A percentile compares a stretch with the other conserved stretches of the same genome.
These are phyloP conservation scores for Athalia circularis DNA, from an alignment of 2,888 invertebrate species.

Conservation along the genomic window DNA sequence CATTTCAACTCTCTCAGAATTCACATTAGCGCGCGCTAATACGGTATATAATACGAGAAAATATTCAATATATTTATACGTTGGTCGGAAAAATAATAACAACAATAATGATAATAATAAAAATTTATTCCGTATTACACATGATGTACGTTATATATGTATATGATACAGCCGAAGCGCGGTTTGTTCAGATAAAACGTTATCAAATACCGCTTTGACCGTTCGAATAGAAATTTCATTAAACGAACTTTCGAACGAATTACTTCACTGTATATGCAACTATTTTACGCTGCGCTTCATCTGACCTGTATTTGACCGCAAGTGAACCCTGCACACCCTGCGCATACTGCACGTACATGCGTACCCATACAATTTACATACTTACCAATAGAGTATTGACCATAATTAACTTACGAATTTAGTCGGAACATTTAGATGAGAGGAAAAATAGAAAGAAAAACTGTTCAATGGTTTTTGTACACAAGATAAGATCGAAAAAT, in stretches of 20 bases:
- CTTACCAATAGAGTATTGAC: too few species aligned
- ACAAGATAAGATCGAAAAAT: not conserved
- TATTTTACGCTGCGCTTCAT: not conserved
- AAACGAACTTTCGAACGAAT: slow-evolving; percentile 19
- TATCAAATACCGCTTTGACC: slow-evolving; percentile 24
- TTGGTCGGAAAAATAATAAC: too few species aligned
- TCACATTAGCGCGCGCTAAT: too few species aligned
- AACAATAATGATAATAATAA: too few species aligned
- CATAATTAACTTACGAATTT: too few species aligned
- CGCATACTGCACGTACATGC: too few species aligned
- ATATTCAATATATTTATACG: too few species aligned
- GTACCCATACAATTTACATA: too few species aligned
- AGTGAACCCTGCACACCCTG: too few species aligned
- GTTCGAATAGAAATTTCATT: slow-evolving; percentile 18
- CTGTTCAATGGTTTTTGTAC: not conserved
- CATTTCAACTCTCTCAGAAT: too few species aligned
- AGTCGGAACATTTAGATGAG: too few species aligned
- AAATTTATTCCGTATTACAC: not conserved
- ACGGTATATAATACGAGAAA: too few species aligned
- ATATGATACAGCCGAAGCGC: not conserved
- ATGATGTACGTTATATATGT: not conserved
- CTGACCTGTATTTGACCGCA: not conserved
- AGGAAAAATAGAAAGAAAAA: not conserved
- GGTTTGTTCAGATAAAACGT: slow-evolving; percentile 17
- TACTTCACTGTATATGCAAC: not conserved